Percentiles rank a stretch among this genome's conserved stretches.
phyloP scores from a whole-genome alignment of 2,113 vertebrate genomes.

The Lates calcarifer region DNA sequence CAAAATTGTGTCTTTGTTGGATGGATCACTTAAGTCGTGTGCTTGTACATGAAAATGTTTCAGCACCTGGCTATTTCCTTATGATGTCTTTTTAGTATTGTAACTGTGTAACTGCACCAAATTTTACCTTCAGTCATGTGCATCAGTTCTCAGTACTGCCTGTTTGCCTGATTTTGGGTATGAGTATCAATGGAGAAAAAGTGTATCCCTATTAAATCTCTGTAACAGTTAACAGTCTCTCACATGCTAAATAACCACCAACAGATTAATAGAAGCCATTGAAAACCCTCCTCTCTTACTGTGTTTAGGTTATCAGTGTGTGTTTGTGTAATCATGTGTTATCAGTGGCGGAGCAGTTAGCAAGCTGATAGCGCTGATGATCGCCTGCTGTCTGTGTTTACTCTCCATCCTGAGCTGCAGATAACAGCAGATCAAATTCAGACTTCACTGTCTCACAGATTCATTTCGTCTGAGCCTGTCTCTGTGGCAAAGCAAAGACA shows the following conservation, averaged over 20 bases:
- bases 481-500: too few relatives aligned
- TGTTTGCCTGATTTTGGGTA: too few relatives aligned
- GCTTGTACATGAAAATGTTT: background rate
- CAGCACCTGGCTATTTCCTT: too few relatives aligned
- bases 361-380: constrained; percentile 37
- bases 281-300: constrained; percentile 13
- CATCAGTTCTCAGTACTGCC: too few relatives aligned
- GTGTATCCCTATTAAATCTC: background rate
- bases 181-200: background rate
- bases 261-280: background rate
- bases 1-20: background rate
- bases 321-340: constrained; percentile 35
- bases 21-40: background rate
- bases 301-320: constrained; percentile 17
- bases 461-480: background rate
- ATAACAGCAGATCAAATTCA: constrained; percentile 24
- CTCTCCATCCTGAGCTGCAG: constrained; percentile 28
- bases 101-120: too few relatives aligned
- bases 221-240: background rate
- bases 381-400: constrained; percentile 51
- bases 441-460: background rate
- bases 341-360: constrained; percentile 40
- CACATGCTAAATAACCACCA: background rate
- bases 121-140: too few relatives aligned
- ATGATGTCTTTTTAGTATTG: too few relatives aligned